Evolutionary conservation across 2,797 vertebrate genomes (phyloP).

Genomic region (Chelon auratus): DNA sequence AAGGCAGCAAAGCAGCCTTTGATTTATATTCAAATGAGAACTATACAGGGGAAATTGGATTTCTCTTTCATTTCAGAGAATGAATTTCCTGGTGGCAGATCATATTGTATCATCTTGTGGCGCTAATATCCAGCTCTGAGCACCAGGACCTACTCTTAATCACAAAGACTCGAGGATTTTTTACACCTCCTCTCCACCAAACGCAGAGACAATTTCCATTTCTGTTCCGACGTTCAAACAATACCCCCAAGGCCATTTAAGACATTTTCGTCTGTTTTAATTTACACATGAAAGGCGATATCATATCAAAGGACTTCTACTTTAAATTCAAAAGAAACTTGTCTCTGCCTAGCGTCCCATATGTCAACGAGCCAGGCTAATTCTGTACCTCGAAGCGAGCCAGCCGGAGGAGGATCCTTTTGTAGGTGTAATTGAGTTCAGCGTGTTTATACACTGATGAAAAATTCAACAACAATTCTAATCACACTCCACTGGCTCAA

Average conservation of each 20-base stretch:
- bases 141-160: constrained; percentile 56
- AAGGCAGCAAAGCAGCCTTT: constrained; percentile 51
- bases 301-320: constrained; percentile 64
- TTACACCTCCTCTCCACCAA: constrained; percentile 46
- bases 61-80: constrained; percentile 75
- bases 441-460: constrained; percentile 30
- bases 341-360: constrained; percentile 38
- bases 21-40: constrained; percentile 79
- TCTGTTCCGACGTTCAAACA: constrained; percentile 64
- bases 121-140: constrained; percentile 73
- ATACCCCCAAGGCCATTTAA: constrained; percentile 59
- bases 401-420: constrained; percentile 25
- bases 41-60: constrained; percentile 78
- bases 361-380: constrained; percentile 33
- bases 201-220: constrained; percentile 59
- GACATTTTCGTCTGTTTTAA: constrained; percentile 60
- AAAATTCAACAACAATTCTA: constrained; percentile 37
- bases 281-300: constrained; percentile 75
- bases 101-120: constrained; percentile 65
- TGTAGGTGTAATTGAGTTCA: constrained; percentile 55
- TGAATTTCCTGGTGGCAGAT: constrained; percentile 72
- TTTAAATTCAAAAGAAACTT: constrained; percentile 52
- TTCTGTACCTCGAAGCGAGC: constrained; percentile 41
- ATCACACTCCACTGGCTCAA: constrained; percentile 23
- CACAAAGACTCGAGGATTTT: constrained; percentile 62